Evolutionary conservation across 2,888 invertebrate species (phyloP), one percentile per base, ranked within the genome.

Genomic region (Arenicola marina): DNA sequence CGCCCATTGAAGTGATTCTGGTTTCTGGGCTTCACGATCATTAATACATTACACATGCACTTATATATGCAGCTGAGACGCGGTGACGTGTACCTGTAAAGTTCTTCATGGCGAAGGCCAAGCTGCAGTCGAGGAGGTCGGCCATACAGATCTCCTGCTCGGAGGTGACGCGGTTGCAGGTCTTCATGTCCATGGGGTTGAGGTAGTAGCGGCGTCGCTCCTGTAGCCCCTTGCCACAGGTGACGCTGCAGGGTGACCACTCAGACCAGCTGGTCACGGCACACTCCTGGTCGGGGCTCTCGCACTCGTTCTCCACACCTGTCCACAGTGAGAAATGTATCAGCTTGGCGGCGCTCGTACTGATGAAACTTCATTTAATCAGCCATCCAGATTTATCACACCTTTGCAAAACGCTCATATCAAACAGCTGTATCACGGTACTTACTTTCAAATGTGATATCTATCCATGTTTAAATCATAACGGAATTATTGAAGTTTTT

Each of bases 161-260:
- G 51, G 56, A 56, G 18, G 56, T 51, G 1, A 46, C 44, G n/a
- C 66, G 51, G 51, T 48, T 59, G 38, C 68, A 67, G 2, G 55
- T 55, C 31, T 29, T 33, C 51, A 45, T 57, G 38, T 66, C 61
- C 21, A 61, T 59, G 34, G 51, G 48, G 18, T 44, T 18, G 32
- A 59, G 43, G 51, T 68, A 69, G 53, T 53, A 62, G n/a, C 72
- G 46, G 18, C 66, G 87, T 0, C 92, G 85, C 11, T 89, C 88
- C 60, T 91, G 87, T 0, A 89, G 89, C 66, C 90, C 88, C 18
- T 77, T 72, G 2, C 86, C 86, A 70, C 87, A 87, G 2, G 81
- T 80, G 7, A 81, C 85, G 33, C 82, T 82, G 69, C 87, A 87
- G 1, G 83, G 79, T 0, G 83, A 78, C 86, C 86, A 87, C n/a